Evolutionary conservation across 2,888 invertebrate species (phyloP).

Genomic region (Drosophila leonis): DNA sequence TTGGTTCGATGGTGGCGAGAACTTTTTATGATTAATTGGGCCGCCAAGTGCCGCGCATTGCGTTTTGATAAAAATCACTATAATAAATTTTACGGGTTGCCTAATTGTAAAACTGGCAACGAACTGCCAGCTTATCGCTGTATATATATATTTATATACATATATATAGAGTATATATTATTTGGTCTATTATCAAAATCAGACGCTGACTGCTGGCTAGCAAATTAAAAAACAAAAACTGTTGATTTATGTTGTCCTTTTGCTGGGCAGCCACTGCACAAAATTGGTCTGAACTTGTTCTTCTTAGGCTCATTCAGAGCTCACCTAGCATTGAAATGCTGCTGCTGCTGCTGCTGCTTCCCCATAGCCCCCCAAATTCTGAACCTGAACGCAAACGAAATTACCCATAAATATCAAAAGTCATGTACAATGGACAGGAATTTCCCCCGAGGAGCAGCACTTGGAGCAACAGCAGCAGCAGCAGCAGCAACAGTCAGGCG

Average conservation of each 20-base stretch:
- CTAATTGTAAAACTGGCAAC: conserved; percentile 75
- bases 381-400: conserved; percentile 75
- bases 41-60: conserved; percentile 74
- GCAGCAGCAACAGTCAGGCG: conserved; percentile 14
- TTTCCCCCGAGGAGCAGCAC: conserved; percentile 72
- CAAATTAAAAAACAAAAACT: conserved; percentile 78
- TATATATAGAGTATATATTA: conserved; percentile 11
- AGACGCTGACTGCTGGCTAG: conserved; percentile 51
- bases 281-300: conserved; percentile 43
- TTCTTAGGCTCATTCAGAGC: conserved; percentile 35
- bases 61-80: conserved; percentile 74
- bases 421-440: conserved; percentile 82
- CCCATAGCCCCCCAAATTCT: background rate
- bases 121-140: conserved; percentile 62
- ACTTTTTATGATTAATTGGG: conserved; percentile 76
- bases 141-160: conserved; percentile 3
- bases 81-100: conserved; percentile 70
- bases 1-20: conserved; percentile 22
- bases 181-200: conserved; percentile 72
- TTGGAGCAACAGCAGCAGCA: conserved; percentile 27
- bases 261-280: conserved; percentile 23
- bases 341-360: conserved; percentile 50
- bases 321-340: conserved; percentile 75
- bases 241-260: conserved; percentile 70
- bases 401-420: conserved; percentile 81